These are phyloP conservation scores for Busseola fusca DNA, from an alignment of 2,888 invertebrate species.

Conservation along the genomic window DNA sequence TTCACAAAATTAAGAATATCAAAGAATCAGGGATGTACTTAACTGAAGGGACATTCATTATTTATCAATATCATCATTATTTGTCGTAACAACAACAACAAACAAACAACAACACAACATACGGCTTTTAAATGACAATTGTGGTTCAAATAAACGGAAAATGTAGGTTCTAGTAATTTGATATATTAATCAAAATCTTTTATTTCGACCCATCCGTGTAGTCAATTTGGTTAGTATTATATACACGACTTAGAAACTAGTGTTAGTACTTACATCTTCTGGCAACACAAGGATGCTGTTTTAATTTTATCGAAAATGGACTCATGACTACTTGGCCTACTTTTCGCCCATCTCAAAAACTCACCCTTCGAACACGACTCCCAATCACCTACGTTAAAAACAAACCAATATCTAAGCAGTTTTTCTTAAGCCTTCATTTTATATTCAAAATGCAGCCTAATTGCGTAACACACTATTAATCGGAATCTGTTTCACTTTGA, in stretches of 20 bases:
- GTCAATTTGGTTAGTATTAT: no score
- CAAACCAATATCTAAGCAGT: constrained; percentile 1
- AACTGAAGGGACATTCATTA: neutral
- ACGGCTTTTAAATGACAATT: neutral
- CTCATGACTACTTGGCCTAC: neutral
- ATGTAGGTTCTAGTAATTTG: neutral
- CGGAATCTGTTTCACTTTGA: no score
- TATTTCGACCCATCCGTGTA: no score
- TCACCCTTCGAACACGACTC: neutral
- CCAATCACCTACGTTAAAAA: neutral
- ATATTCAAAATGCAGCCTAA: no score
- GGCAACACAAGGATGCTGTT: neutral
- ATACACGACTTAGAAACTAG: no score
- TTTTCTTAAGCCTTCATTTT: constrained; percentile 28
- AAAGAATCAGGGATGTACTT: neutral
- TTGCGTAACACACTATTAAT: no score
- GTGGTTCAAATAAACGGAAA: neutral
- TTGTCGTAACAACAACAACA: no score
- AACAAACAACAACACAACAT: no score
- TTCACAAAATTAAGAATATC: neutral
- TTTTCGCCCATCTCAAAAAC: neutral
- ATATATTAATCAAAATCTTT: no score
- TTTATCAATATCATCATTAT: neutral
- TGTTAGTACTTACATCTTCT: no score
- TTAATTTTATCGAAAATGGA: neutral